Percentiles rank a stretch among this genome's conserved stretches.
Conservation (phyloP, 2,797 vertebrate genomes). For the Leucoraja ocellata region DNA sequence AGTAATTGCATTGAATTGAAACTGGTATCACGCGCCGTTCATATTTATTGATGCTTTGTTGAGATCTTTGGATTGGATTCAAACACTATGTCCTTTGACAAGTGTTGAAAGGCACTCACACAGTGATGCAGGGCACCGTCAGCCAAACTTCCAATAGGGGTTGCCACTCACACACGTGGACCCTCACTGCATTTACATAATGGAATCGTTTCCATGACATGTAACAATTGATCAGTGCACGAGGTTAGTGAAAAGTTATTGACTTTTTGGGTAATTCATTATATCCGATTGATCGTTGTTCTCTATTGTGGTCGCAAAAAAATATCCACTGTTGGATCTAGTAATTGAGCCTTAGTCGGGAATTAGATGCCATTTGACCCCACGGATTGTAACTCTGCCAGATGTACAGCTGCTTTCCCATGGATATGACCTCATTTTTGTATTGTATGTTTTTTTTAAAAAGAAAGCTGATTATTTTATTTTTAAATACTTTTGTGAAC, state of each 20-base stretch:
- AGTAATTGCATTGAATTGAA: not conserved
- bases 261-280: not conserved
- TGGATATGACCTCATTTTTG: constrained; percentile 37
- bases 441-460: constrained; percentile 31
- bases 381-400: constrained; percentile 29
- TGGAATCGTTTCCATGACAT: not conserved
- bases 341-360: not conserved
- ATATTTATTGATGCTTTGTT: not conserved
- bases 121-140: not conserved
- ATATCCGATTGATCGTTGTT: not conserved
- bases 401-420: constrained; percentile 11
- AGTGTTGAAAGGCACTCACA: not conserved
- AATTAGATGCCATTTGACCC: constrained; percentile 35
- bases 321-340: constrained; percentile 20
- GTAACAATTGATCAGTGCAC: not conserved
- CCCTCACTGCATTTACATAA: not conserved
- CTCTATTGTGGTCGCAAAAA: not conserved
- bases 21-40: not conserved
- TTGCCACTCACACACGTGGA: not conserved
- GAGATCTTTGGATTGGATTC: not conserved
- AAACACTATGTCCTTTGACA: not conserved
- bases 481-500: constrained; percentile 37
- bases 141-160: not conserved
- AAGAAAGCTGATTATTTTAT: constrained; percentile 26
- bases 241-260: not conserved